These are phyloP conservation scores for Palaemon carinicauda DNA, from an alignment of 1,140 invertebrate genomes.

Conservation along the genomic window DNA sequence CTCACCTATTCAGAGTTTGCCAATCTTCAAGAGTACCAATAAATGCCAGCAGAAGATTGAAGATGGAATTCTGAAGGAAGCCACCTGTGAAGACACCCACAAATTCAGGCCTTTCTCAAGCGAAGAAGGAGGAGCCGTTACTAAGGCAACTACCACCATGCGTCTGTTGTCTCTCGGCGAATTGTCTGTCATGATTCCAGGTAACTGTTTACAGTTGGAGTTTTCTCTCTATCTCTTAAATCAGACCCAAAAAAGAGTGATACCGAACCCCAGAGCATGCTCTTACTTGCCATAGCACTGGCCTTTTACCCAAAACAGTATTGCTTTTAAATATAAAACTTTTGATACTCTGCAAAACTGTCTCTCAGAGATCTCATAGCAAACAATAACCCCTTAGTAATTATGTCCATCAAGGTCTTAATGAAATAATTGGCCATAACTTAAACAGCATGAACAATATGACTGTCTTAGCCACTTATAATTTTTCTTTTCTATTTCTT, in stretches of 20 bases:
- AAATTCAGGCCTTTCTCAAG: conserved; percentile 79
- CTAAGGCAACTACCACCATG: conserved; percentile 61
- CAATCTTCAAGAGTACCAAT: conserved; percentile 70
- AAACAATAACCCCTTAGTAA: too few relatives aligned
- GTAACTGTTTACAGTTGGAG: neutral
- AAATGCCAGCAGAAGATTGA: conserved; percentile 75
- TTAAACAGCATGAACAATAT: neutral
- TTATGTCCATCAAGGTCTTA: too few relatives aligned
- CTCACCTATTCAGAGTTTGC: conserved; percentile 65
- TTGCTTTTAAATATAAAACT: too few relatives aligned
- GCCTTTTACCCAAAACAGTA: too few relatives aligned
- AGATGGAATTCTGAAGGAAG: conserved; percentile 75
- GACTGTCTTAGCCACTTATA: neutral
- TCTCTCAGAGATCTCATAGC: too few relatives aligned
- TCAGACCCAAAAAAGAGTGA: too few relatives aligned
- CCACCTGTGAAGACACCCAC: conserved; percentile 77
- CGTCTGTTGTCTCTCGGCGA: neutral
- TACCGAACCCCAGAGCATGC: too few relatives aligned
- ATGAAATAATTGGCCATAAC: too few relatives aligned
- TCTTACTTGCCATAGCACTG: too few relatives aligned
- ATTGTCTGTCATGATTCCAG: neutral
- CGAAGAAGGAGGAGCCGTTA: conserved; percentile 74
- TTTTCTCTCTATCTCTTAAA: too few relatives aligned
- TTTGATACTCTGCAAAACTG: too few relatives aligned
- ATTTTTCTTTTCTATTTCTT: neutral